Conservation (phyloP, 2,888 invertebrate species). For the Leptopilina myrica region DNA sequence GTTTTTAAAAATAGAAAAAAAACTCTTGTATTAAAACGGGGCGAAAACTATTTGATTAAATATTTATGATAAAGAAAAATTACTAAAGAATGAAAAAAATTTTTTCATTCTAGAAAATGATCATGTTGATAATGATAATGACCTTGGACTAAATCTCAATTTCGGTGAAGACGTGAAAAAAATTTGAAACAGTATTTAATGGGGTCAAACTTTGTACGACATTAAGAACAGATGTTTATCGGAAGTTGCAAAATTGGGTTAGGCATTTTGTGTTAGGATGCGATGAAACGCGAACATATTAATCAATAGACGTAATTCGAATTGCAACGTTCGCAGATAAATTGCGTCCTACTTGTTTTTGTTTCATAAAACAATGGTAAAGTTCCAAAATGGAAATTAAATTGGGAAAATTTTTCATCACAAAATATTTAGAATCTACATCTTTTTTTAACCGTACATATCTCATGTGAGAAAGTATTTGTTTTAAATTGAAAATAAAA, state of each 20-base stretch:
- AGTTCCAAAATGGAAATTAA: too few species aligned
- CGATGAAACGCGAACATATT: slow-evolving; percentile 8
- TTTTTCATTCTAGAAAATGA: background rate
- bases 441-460: too few species aligned
- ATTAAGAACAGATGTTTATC: slow-evolving; percentile 11
- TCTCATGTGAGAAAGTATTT: too few species aligned
- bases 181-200: slow-evolving; percentile 22
- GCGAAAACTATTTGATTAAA: too few species aligned
- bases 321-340: background rate
- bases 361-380: too few species aligned
- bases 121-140: background rate
- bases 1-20: too few species aligned
- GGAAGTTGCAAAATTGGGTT: slow-evolving; percentile 28
- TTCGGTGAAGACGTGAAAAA: slow-evolving; percentile 11
- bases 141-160: slow-evolving; percentile 33
- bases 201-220: slow-evolving; percentile 17
- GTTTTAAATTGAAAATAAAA: too few species aligned
- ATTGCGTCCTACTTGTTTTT: background rate
- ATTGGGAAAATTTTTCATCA: too few species aligned
- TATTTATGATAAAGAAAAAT: too few species aligned
- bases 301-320: background rate
- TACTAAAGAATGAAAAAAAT: background rate
- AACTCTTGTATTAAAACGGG: too few species aligned
- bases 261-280: slow-evolving; percentile 1
- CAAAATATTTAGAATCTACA: too few species aligned